Conservation (phyloP, 2,113 vertebrate species). For the Sterna hirundo region DNA sequence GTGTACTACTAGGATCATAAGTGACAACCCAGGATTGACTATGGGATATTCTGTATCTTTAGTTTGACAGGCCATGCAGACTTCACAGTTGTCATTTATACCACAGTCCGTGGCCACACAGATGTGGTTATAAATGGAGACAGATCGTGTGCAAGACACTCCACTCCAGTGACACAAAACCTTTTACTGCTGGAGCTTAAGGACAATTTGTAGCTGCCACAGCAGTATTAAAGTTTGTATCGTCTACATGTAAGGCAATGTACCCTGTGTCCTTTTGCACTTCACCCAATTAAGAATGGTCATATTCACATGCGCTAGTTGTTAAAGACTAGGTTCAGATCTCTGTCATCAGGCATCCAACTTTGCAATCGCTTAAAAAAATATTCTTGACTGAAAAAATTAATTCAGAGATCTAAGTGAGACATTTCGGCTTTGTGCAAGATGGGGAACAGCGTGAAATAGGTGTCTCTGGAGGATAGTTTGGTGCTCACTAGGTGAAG, state of each 20-base stretch:
- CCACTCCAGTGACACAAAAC: rapidly evolving
- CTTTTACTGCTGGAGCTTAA: background rate
- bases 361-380: background rate
- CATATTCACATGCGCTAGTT: rapidly evolving
- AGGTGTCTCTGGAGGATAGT: background rate
- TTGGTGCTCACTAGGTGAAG: background rate
- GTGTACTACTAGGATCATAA: background rate
- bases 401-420: background rate
- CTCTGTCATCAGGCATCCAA: background rate
- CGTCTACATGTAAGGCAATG: rapidly evolving
- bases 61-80: constrained; percentile 23
- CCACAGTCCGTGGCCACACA: background rate
- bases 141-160: background rate
- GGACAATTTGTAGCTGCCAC: background rate
- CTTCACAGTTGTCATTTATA: constrained; percentile 35
- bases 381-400: background rate
- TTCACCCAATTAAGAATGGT: background rate
- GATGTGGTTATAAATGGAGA: constrained; percentile 18
- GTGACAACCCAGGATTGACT: constrained; percentile 40
- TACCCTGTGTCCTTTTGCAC: background rate
- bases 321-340: background rate
- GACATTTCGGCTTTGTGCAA: background rate
- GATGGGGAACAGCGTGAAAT: background rate
- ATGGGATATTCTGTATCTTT: background rate
- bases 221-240: background rate